Base-by-base conservation (phyloP, 2,888 invertebrate species). In the Andrena praecox region DNA sequence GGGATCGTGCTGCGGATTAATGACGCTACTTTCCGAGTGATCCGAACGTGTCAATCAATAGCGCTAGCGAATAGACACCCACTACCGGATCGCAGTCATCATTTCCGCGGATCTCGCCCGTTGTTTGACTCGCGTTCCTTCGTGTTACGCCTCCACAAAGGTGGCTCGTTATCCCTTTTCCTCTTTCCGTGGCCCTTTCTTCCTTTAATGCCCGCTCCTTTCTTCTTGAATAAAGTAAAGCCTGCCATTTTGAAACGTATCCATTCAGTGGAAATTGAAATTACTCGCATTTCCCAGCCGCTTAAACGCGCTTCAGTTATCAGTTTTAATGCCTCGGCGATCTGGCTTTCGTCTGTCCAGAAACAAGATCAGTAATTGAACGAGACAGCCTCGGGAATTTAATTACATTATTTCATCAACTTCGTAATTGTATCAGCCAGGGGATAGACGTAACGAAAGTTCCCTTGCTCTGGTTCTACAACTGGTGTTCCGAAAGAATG, bases 1-100 rank as follows among this genome's bases (percentile, higher is more conserved):
- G 66, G 75, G 50, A 83, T 83, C 88, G 87, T 86, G 87, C 82
- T 64, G 68, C 24, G 63, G 80, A 77, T 82, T 88, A 87, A 87
- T 77, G 86, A 82, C 59, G 82, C 88, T 74, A 88, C 88, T 87
- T 86, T 79, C 66, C 75, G 60, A 66, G 62, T 60, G 85, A 85
- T 82, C 84, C 77, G 77, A 80, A 86, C 76, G 82, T 60, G 85
- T 85, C 86, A 80, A 82, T 87, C 86, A 79, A 79, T 80, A 66
- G 68, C 66, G 20, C 20, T 52, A 48, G 27, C 20, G 27, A 12
- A 42, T 63, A 60, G 80, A 74, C 80, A 67, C 59, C 63, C 68
- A 33, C 66, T 75, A 68, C 75, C 66, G 60, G 79, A 85, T 85
- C 78, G 77, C 72, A 24, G 48, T 56, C 75, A 64, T 77, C 77